A percentile compares a stretch with the other conserved stretches of the same genome.
Conservation (phyloP, 2,113 vertebrate genomes). For the Calidris pugnax region DNA sequence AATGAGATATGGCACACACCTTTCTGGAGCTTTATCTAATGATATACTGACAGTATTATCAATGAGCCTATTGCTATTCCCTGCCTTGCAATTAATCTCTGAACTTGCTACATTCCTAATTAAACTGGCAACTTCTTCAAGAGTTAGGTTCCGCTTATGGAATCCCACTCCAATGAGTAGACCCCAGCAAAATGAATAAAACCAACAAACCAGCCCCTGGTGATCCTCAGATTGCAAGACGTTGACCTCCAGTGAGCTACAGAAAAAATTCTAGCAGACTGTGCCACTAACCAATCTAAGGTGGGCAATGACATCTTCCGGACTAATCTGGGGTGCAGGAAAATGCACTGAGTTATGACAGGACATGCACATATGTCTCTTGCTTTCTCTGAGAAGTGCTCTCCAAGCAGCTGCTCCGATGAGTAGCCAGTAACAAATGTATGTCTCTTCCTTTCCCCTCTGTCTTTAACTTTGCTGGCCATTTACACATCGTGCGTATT, state of each 20-base stretch:
- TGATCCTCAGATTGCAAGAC: accelerated
- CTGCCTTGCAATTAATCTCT: not conserved
- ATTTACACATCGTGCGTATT: not conserved
- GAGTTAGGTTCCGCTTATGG: not conserved
- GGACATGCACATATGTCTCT: not conserved
- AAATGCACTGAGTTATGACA: not conserved
- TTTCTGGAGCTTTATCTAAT: not conserved
- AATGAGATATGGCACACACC: not conserved
- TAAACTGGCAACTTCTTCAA: not conserved
- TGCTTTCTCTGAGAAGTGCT: not conserved
- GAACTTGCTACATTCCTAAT: not conserved
- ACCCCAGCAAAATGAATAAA: not conserved
- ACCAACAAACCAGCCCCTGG: not conserved
- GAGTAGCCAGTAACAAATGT: not conserved
- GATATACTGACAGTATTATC: not conserved
- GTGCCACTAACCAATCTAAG: not conserved
- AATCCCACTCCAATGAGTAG: not conserved
- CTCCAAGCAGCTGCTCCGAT: not conserved
- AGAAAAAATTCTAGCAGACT: not conserved
- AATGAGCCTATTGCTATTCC: not conserved
- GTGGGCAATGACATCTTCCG: not conserved
- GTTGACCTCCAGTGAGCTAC: not conserved
- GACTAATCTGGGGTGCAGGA: not conserved
- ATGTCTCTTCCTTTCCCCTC: not conserved
- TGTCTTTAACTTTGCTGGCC: constrained; percentile 34